Base-by-base conservation (phyloP, 2,888 invertebrate species). In the Argyresthia goedartella region DNA sequence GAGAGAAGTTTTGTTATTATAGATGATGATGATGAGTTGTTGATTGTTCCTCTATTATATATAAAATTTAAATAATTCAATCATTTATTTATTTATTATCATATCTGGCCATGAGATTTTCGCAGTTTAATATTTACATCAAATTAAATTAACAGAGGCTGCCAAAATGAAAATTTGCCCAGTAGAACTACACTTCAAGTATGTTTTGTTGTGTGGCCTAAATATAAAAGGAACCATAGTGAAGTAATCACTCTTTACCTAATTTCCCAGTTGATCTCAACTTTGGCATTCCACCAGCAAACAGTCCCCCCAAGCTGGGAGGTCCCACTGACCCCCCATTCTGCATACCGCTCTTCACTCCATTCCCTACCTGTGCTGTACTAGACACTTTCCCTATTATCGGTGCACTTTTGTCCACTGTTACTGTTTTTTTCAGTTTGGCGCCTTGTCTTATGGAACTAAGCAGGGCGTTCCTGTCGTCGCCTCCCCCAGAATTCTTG, bases 361-460 rank as follows among this genome's bases (percentile, higher is more conserved):
- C 74, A 64, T 77, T 81, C 1, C 80, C 79, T 50, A 73, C 66
- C 0, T 73, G 61, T n/a, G 69, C 56, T 16, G 61, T 67, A 67
- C 69, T 71, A 57, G 78, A 62, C 57, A 70, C 80, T 76, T 88
- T 89, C 78, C 95, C 94, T 60, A 95, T 82, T 50, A 89, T 73
- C 0, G 97, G 97, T 51, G 90, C 92, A 89, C 97, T 97, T 78
- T 95, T 94, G 73, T 97, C 97, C 64, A 93, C 92, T n/a, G 96
- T 96, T 0, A 92, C 91, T 52, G 95, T 89, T 81, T 96, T 96
- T 76, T 94, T 96, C 59, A 97, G 81, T 64, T 89, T 89, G 51
- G 92, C 81, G 53, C 96, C 97, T 73, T 92, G 92, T 63, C 95
- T 91, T 64, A 97, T 97, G 10, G 95, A 94, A 66, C 91, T 91